Evolutionary conservation across 2,113 vertebrate species (phyloP).

Genomic region (Lagopus muta): DNA sequence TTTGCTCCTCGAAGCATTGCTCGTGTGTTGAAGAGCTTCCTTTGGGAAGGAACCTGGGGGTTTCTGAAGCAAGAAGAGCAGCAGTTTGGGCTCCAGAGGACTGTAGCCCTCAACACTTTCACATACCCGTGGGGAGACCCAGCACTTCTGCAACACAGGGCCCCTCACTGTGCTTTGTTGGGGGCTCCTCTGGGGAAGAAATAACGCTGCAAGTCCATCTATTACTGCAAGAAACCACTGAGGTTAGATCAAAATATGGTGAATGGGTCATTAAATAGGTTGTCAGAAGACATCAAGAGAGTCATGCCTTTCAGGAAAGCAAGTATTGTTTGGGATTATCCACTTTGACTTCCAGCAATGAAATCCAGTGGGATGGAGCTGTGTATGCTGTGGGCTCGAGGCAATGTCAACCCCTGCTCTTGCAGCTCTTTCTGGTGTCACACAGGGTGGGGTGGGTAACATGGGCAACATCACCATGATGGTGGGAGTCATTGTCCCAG

Average conservation of each 20-base stretch:
- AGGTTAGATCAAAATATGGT: neutral
- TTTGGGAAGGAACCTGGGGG: neutral
- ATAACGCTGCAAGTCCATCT: neutral
- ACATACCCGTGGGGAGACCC: neutral
- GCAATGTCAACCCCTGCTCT: accelerated
- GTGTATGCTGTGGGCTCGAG: neutral
- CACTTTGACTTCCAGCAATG: accelerated
- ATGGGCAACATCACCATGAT: too few species aligned
- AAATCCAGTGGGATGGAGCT: neutral
- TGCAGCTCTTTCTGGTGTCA: neutral
- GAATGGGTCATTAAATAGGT: neutral
- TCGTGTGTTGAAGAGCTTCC: neutral
- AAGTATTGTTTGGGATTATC: neutral
- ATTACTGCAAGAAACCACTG: neutral
- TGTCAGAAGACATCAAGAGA: neutral
- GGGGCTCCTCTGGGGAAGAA: neutral
- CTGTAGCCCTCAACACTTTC: neutral
- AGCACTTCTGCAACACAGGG: neutral
- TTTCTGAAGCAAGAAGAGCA: neutral
- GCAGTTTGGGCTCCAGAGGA: neutral
- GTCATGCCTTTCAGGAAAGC: neutral
- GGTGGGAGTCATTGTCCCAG: too few species aligned
- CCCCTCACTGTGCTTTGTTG: neutral
- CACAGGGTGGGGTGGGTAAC: neutral
- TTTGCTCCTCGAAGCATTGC: neutral